Conservation (phyloP, 2,113 vertebrate species). For the Crotalus helleri region DNA sequence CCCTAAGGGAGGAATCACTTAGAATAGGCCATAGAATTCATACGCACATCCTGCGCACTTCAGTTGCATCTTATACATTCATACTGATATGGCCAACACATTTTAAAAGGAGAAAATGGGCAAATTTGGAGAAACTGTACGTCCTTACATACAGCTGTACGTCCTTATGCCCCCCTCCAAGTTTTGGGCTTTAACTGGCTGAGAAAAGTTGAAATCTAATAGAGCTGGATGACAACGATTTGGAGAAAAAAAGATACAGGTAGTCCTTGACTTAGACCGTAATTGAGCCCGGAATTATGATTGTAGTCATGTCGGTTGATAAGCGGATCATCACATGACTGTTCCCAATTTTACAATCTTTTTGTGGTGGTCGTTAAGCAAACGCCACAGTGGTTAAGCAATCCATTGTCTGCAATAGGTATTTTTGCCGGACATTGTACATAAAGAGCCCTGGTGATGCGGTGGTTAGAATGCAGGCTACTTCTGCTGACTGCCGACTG, state of each 20-base stretch:
- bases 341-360: not conserved
- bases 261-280: not conserved
- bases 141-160: not conserved
- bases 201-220: not conserved
- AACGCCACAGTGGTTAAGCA: not conserved
- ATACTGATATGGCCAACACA: not conserved
- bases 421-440: not conserved
- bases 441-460: too few relatives aligned
- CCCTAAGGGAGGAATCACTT: not conserved
- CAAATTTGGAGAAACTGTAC: not conserved
- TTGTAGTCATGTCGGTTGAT: not conserved
- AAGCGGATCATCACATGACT: not conserved
- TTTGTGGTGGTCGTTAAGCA: not conserved
- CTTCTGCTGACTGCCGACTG: too few relatives aligned
- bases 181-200: not conserved
- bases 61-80: not conserved
- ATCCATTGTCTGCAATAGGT: not conserved
- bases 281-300: not conserved
- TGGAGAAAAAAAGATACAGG: not conserved
- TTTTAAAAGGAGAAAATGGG: not conserved
- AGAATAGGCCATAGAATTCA: not conserved
- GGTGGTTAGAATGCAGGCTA: too few relatives aligned
- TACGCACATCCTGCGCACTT: not conserved
- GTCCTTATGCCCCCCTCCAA: not conserved
- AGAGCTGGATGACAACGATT: not conserved